These are phyloP conservation scores for Calephelis virginiensis DNA, from an alignment of 1,140 invertebrate species.

Conservation along the genomic window DNA sequence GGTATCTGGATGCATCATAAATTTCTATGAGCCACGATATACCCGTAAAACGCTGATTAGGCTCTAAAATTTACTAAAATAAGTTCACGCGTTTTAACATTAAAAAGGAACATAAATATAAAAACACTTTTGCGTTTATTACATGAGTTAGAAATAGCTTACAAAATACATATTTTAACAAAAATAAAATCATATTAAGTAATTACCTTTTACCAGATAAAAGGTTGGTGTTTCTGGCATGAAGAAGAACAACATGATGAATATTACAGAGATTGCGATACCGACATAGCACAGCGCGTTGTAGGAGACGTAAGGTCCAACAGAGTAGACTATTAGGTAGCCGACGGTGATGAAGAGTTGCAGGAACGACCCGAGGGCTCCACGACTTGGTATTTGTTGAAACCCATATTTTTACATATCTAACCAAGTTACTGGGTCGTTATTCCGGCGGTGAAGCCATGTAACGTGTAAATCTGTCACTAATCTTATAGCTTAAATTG, in stretches of 20 bases:
- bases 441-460: too few species aligned
- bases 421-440: too few species aligned
- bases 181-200: neutral
- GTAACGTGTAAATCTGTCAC: too few species aligned
- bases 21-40: too few species aligned
- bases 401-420: neutral
- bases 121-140: too few species aligned
- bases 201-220: slow-evolving; percentile 78
- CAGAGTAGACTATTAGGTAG: slow-evolving; percentile 85
- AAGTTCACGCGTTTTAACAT: neutral
- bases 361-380: slow-evolving; percentile 88
- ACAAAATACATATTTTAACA: neutral
- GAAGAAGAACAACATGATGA: slow-evolving; percentile 83
- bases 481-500: too few species aligned
- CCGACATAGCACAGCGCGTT: slow-evolving; percentile 82
- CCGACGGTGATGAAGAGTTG: slow-evolving; percentile 88
- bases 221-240: slow-evolving; percentile 92
- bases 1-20: too few species aligned
- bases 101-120: too few species aligned
- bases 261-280: slow-evolving; percentile 80
- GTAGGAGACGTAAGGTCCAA: slow-evolving; percentile 87
- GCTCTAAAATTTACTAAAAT: too few species aligned
- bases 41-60: too few species aligned
- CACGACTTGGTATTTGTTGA: slow-evolving; percentile 82
- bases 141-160: too few species aligned